Base-by-base conservation (phyloP, 2,113 vertebrate species). In the Cheirogaleus medius region DNA sequence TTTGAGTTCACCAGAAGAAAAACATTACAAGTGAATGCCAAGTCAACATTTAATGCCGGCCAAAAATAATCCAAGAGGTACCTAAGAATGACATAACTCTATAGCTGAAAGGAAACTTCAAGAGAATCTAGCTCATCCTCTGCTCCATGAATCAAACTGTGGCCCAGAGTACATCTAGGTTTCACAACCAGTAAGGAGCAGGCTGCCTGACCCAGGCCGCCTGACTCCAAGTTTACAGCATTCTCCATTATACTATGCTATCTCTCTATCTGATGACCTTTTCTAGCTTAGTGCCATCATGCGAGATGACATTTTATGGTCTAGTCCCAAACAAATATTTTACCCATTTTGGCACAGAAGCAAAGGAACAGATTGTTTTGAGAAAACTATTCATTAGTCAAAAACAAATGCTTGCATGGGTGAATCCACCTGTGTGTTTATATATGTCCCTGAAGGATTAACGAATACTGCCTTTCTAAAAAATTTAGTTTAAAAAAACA, bases 381-480 rank as follows among this genome's bases (percentile, higher is more conserved):
- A 93, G 91, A 90, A 97, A 97, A 80, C 37, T 54, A 81, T 42
- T 64, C 0, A 32, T 82, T 68, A 80, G 42, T 29, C 83, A 92
- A 76, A 95, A 96, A 56, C 32, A 44, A 71, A 80, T 47, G 71
- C 54, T 88, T 73, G 93, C 97, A 80, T 96, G 93, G 39, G 63
- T 89, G 91, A 93, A 23, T 58, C 81, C 97, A 97, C 95, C 96
- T 97, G 89, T 44, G 71, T 83, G 74, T 66, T 88, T 91, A 68
- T 37, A 23, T 8, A 32, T 12, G n/a, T 68, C 91, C 52, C 87
- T 60, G 58, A 87, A 97, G 68, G 71, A 60, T 86, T 88, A 80
- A 63, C 13, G 0, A 27, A 37, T 47, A 29, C 4, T 60, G 74
- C 44, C 69, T 39, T 3, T 87, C 58, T 90, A 63, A 85, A 92